Base-by-base conservation (phyloP, 2,888 invertebrate genomes). In the Cataglyphis altisquamis region DNA sequence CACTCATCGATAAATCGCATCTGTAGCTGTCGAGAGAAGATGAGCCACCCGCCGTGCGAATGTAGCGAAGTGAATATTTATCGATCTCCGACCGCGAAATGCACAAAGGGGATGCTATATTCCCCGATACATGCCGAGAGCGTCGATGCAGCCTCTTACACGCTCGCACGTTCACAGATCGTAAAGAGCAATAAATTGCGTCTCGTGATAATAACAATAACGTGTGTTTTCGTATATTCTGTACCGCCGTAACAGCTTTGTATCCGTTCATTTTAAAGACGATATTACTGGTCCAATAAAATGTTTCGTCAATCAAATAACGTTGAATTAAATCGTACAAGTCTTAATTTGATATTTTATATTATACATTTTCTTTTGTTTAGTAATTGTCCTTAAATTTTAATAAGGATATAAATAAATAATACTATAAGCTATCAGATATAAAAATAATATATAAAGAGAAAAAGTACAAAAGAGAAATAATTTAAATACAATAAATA, bases 1-100 rank as follows among this genome's bases (percentile, higher is more conserved):
- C 41, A 68, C 36, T 83, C 45, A 39, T 84, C 72, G 77, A 77
- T 72, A 83, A 83, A 66, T 83, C 64, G 25, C 70, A 75, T 48
- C 68, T 55, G 21, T 57, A 66, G 25, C 36, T 60, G 67, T 66
- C 74, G 36, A 15, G 41, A 60, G 60, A 52, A 32, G 68, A 25
- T 60, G 60, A 60, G 18, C 21, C 39, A 29, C 25, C 39, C 32
- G 32, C 29, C 21, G 41, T 32, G 18, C 15, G 41, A 2, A 32
- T 41, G 41, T 41, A 74, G 39, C 36, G 39, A 64, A 29, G 55
- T 70, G 78, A 70, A 72, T 72, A 80, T 80, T 80, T 80, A 72
- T 72, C 36, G 78, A 60, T 36, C 32, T 45, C 5, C 21, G 18
- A 12, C 78, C 78, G 72, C 72, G 32, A 80, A 72, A 80, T 70